These are phyloP conservation scores for Psittacula cyanocephala DNA, from an alignment of 2,113 vertebrate species.

Conservation along the genomic window DNA sequence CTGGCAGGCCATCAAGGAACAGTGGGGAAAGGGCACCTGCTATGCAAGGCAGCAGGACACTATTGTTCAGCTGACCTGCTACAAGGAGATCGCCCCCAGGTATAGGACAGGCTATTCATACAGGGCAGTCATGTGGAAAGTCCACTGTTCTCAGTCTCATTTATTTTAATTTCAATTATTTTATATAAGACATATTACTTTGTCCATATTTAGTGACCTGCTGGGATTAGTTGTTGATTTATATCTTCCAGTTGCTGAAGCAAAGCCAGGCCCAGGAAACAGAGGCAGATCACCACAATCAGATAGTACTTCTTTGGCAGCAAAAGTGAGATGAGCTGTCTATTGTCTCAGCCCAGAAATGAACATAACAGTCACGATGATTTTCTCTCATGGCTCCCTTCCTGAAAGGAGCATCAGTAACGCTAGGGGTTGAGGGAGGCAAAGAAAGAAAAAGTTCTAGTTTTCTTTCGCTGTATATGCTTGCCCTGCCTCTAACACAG, in stretches of 20 bases:
- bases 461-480: background rate
- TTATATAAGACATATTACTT: background rate
- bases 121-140: constrained; percentile 44
- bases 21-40: background rate
- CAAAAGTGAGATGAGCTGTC: background rate
- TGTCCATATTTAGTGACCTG: background rate
- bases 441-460: background rate
- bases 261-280: background rate
- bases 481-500: background rate
- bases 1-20: constrained; percentile 46
- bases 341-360: background rate
- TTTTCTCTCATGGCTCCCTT: background rate
- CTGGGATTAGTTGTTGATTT: background rate
- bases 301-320: background rate
- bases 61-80: constrained; percentile 54
- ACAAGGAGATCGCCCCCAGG: background rate
- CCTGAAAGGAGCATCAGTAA: background rate
- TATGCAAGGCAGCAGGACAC: background rate
- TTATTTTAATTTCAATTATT: constrained; percentile 21
- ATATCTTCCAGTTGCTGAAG: background rate
- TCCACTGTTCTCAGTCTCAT: background rate
- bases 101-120: constrained; percentile 24
- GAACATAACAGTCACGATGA: accelerated
- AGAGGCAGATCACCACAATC: background rate
- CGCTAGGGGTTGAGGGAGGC: background rate